Conservation (phyloP, 1,140 invertebrate genomes). For the Drepana arcuata region DNA sequence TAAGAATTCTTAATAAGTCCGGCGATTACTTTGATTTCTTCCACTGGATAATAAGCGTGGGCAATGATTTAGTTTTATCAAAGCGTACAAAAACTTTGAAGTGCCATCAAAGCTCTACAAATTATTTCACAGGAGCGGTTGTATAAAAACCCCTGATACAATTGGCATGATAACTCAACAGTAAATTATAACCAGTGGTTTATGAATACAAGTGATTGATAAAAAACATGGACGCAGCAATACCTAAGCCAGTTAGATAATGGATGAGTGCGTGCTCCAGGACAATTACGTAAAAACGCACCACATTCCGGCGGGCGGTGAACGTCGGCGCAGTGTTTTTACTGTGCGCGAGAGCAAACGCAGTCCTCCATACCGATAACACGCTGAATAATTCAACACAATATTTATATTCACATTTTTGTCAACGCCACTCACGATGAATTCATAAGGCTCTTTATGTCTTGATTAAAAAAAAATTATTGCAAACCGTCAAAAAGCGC, state of each 20-base stretch:
- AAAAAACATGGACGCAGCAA: slow-evolving; percentile 32
- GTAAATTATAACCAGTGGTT: slow-evolving; percentile 6
- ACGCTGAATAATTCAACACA: slow-evolving; percentile 69
- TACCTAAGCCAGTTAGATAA: slow-evolving; percentile 68
- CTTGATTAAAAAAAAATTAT: no score
- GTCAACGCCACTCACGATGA: slow-evolving; percentile 64
- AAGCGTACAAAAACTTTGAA: no score
- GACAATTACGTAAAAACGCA: slow-evolving; percentile 69
- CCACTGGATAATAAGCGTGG: no score
- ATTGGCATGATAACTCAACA: not conserved
- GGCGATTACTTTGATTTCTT: slow-evolving; percentile 9
- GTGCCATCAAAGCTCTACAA: not conserved
- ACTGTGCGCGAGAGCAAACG: slow-evolving; percentile 27
- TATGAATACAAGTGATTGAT: slow-evolving; percentile 5
- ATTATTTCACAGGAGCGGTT: not conserved
- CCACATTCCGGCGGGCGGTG: slow-evolving; percentile 52
- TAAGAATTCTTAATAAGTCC: slow-evolving; percentile 38
- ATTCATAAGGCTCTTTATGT: slow-evolving; percentile 68
- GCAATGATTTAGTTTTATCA: no score
- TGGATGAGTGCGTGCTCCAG: slow-evolving; percentile 60
- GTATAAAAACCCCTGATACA: no score
- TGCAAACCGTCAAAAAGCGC: no score
- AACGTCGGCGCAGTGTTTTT: slow-evolving; percentile 46
- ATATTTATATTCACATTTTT: slow-evolving; percentile 71
- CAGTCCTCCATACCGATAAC: slow-evolving; percentile 59